Evolutionary conservation across 2,113 vertebrate genomes (phyloP).

Genomic region (rabbit (Oryctolagus cuniculus)): DNA sequence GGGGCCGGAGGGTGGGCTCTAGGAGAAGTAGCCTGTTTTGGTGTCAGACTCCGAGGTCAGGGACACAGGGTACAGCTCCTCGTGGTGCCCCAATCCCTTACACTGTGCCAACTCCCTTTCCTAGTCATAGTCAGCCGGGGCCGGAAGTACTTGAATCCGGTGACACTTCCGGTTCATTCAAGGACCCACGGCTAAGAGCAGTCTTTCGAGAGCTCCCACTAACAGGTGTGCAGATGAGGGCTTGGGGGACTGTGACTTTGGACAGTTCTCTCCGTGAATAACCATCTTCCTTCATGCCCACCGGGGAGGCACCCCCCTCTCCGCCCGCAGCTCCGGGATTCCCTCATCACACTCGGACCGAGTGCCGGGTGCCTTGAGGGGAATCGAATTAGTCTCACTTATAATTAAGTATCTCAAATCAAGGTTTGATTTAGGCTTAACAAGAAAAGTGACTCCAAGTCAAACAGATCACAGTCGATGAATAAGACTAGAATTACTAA

Average conservation of each 20-base stretch:
- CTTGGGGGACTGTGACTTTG: slow-evolving; percentile 56
- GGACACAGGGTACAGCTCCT: not conserved
- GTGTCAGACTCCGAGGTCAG: not conserved
- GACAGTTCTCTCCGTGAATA: slow-evolving; percentile 41
- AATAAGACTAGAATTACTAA: slow-evolving; percentile 85
- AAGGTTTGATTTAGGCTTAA: slow-evolving; percentile 86
- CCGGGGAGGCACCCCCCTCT: not conserved
- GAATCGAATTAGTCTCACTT: slow-evolving; percentile 71
- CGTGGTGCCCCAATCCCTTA: not conserved
- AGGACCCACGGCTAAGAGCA: not conserved
- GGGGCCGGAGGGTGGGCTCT: accelerated
- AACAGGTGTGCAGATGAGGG: not conserved
- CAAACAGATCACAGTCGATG: slow-evolving; percentile 87
- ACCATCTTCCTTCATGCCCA: slow-evolving; percentile 65
- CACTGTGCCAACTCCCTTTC: not conserved
- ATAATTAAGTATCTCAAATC: slow-evolving; percentile 85
- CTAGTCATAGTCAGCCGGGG: not conserved
- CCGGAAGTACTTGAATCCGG: not conserved
- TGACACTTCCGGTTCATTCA: not conserved
- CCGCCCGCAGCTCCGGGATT: not conserved
- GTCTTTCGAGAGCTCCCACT: slow-evolving; percentile 49
- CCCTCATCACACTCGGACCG: slow-evolving; percentile 17
- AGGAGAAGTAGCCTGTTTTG: not conserved
- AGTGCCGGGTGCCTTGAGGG: slow-evolving; percentile 54
- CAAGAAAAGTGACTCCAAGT: slow-evolving; percentile 87